Evolutionary conservation across 2,888 invertebrate species (phyloP).

Genomic region (Agrotis segetum): DNA sequence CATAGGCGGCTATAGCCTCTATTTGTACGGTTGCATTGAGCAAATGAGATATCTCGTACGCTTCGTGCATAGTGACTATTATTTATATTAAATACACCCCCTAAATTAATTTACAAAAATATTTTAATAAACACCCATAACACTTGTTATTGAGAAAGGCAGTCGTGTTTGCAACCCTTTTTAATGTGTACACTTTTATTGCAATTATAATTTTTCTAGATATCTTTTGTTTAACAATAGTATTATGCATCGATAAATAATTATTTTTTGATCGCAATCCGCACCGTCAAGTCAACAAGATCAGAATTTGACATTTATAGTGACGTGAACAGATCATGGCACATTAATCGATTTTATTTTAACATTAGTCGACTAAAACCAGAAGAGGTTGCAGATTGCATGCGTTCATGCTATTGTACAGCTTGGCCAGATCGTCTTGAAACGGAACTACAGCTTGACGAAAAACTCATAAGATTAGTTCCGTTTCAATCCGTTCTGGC

Average conservation of each 20-base stretch:
- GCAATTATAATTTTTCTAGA: background rate
- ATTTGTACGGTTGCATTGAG: conserved; percentile 97
- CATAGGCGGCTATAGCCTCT: conserved; percentile 97
- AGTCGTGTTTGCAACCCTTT: background rate
- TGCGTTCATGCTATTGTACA: too few species aligned
- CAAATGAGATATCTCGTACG: conserved; percentile 95
- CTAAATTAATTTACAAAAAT: conserved; percentile 14
- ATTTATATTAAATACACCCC: conserved; percentile 13
- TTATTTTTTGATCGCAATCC: background rate
- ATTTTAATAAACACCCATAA: conserved; percentile 18
- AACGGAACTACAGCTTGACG: too few species aligned
- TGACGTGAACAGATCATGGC: background rate
- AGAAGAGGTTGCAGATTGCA: too few species aligned
- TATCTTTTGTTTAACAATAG: background rate
- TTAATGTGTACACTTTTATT: background rate
- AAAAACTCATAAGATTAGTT: too few species aligned
- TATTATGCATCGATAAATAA: background rate
- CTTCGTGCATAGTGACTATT: conserved; percentile 93
- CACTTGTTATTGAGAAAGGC: conserved; percentile 13
- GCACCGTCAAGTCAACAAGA: conserved; percentile 43
- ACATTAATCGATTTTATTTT: background rate
- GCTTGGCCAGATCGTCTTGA: too few species aligned
- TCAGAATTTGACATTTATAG: conserved; percentile 36
- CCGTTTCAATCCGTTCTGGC: too few species aligned
- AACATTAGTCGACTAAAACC: too few species aligned